These are phyloP conservation scores for Drosophila setosimentum DNA, from an alignment of 2,888 invertebrate species.

Conservation along the genomic window DNA sequence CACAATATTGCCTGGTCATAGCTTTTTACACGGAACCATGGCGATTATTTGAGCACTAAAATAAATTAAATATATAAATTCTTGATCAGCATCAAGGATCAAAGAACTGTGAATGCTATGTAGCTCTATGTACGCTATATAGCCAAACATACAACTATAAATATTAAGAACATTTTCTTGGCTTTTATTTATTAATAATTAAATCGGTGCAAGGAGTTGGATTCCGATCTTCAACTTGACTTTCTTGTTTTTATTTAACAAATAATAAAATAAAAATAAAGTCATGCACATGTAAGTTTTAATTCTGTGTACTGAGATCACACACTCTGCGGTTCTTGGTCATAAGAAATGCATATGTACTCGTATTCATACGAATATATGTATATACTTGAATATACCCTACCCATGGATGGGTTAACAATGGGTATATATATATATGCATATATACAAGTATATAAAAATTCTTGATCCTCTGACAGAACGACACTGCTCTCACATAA, in stretches of 20 bases:
- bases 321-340: background rate
- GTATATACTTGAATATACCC: slow-evolving; percentile 8
- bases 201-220: background rate
- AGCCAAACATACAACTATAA: background rate
- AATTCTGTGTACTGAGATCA: background rate
- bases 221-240: slow-evolving; percentile 1
- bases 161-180: background rate
- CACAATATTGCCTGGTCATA: background rate
- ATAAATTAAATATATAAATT: background rate
- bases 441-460: background rate
- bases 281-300: background rate
- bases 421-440: background rate
- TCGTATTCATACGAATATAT: background rate
- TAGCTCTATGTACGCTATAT: background rate
- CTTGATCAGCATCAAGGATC: slow-evolving; percentile 7
- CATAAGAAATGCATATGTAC: background rate
- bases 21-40: too few relatives aligned
- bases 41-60: background rate
- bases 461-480: background rate
- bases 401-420: background rate
- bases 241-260: background rate
- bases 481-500: too few relatives aligned
- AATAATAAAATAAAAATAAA: background rate
- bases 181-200: background rate
- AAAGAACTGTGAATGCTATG: background rate